phyloP scores from a whole-genome alignment of 2,888 invertebrate genomes.

The Sarcophaga carnaria region DNA sequence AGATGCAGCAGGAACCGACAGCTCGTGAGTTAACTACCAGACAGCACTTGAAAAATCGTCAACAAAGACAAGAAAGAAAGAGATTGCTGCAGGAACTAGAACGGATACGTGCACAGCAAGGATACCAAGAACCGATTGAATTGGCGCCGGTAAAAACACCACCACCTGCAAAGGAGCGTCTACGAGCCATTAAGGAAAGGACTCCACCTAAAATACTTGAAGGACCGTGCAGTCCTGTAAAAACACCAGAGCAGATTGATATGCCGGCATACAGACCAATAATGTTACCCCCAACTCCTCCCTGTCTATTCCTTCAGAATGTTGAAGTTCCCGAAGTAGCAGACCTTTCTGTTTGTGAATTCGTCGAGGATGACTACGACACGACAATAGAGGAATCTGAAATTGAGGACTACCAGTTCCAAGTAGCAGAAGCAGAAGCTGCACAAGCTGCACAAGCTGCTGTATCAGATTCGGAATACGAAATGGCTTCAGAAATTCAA shows the following conservation, averaged over 20 bases:
- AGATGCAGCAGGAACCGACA: constrained; percentile 4
- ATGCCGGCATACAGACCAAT: constrained; percentile 40
- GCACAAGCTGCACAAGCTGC: not conserved
- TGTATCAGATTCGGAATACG: not conserved
- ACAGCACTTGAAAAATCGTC: constrained; percentile 48
- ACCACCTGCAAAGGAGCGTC: constrained; percentile 15
- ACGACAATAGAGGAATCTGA: not conserved
- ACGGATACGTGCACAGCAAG: constrained; percentile 13
- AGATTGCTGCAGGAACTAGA: constrained; percentile 18
- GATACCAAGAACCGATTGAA: not conserved
- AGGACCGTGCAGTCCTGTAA: constrained; percentile 44
- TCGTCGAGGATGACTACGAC: constrained; percentile 19
- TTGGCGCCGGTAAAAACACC: constrained; percentile 34
- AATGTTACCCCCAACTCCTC: constrained; percentile 29
- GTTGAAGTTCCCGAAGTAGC: constrained; percentile 22
- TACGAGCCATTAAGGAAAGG: constrained; percentile 34
- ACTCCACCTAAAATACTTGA: not conserved
- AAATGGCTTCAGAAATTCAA: not conserved
- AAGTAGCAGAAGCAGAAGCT: constrained; percentile 34
- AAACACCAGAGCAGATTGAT: constrained; percentile 41
- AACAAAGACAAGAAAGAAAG: constrained; percentile 34
- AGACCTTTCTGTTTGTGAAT: constrained; percentile 41
- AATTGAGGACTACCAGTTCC: constrained; percentile 39
- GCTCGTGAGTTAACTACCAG: constrained; percentile 34
- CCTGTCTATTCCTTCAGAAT: constrained; percentile 32